Conservation (phyloP, 2,888 invertebrate genomes). For the Salticus scenicus region DNA sequence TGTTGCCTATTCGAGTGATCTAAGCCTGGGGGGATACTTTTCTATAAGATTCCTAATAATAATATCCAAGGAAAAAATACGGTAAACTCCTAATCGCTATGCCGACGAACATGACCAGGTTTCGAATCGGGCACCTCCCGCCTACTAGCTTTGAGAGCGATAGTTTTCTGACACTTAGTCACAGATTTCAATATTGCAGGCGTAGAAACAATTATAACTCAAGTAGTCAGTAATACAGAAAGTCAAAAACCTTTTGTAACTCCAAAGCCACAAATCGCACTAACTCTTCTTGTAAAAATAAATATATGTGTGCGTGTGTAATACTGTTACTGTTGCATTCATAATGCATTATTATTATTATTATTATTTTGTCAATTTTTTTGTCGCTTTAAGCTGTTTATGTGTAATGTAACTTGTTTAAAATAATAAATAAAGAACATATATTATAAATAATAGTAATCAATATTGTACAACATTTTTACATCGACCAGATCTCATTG, state of each 20-base stretch:
- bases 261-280: constrained; percentile 15
- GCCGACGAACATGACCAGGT: too few species aligned
- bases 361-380: background rate
- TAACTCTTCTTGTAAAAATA: constrained; percentile 1
- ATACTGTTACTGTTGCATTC: background rate
- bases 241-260: constrained; percentile 10
- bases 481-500: background rate
- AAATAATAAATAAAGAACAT: background rate
- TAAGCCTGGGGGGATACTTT: too few species aligned
- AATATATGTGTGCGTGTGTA: background rate
- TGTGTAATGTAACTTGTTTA: constrained; percentile 3
- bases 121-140: too few species aligned
- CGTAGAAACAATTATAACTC: constrained; percentile 23
- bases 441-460: background rate
- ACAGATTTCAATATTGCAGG: constrained; percentile 9
- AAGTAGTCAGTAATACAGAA: constrained; percentile 15
- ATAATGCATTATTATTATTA: background rate
- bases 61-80: too few species aligned
- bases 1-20: too few species aligned
- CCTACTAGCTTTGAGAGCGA: too few species aligned
- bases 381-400: background rate
- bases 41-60: too few species aligned
- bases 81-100: too few species aligned
- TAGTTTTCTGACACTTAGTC: too few species aligned
- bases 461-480: background rate